Percentiles rank a stretch among this genome's conserved stretches.
Conservation (phyloP, 2,113 vertebrate species). For the Pavo muticus region DNA sequence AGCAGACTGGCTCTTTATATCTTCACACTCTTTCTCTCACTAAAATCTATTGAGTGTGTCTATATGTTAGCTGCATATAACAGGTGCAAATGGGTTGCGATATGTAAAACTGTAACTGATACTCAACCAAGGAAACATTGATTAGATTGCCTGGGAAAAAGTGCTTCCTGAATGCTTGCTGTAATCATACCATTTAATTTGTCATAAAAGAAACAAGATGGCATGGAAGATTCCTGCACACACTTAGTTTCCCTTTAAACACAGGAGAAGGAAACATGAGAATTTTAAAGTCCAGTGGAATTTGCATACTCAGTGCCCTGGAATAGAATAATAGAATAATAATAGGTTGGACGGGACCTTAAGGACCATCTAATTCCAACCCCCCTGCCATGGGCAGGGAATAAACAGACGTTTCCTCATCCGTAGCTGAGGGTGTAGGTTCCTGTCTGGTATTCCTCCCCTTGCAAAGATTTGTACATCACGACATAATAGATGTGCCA, state of each 20-base stretch:
- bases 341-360: too few relatives aligned
- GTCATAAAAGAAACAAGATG: slow-evolving; percentile 76
- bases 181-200: slow-evolving; percentile 81
- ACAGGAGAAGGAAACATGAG: not conserved
- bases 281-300: slow-evolving; percentile 25
- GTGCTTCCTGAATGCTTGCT: slow-evolving; percentile 78
- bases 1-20: slow-evolving; percentile 74
- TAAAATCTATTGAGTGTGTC: slow-evolving; percentile 70
- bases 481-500: slow-evolving; percentile 86
- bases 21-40: slow-evolving; percentile 72
- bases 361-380: too few relatives aligned
- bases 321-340: not conserved
- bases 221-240: slow-evolving; percentile 30
- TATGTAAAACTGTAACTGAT: slow-evolving; percentile 83
- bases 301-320: not conserved
- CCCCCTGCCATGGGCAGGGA: too few relatives aligned
- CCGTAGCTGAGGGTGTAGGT: not conserved
- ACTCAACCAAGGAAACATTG: slow-evolving; percentile 76
- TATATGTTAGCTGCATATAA: slow-evolving; percentile 75
- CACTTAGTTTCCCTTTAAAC: slow-evolving; percentile 18
- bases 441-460: slow-evolving; percentile 12
- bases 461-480: slow-evolving; percentile 79
- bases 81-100: slow-evolving; percentile 79
- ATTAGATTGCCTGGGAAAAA: slow-evolving; percentile 78
- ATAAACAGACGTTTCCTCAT: not conserved